Evolutionary conservation across 2,888 invertebrate species (phyloP), one percentile per base, ranked within the genome.

Genomic region (Drosophila algonquin): DNA sequence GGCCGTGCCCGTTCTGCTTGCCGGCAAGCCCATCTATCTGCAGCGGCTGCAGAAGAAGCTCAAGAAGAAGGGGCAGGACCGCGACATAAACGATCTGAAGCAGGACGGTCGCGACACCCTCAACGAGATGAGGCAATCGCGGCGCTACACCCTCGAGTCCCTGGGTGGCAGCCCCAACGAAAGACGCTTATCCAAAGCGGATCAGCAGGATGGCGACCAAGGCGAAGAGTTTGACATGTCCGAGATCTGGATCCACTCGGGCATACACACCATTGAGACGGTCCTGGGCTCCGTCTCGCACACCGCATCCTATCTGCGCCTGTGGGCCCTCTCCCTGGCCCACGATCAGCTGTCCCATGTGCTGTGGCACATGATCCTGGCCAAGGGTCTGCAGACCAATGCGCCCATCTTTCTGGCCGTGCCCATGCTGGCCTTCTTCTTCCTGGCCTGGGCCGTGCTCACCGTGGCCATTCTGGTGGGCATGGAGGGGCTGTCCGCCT

Each of bases 401-500:
- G 10, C 68, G 0, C 58, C 78, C 4, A 0, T 67, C 0, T 62
- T 21, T 21, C 3, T 21, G 21, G 21, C 21, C 0, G 96, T 95
- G 45, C 93, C 97, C 55, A 93, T 96, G 63, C 93, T 98, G 57
- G 97, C 95, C 93, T 92, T 95, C 18, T 94, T 97, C 50, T 99
- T 99, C 93, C 95, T 95, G 65, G 94, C 96, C 89, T 99, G 99
- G 98, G 95, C 97, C 57, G 93, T 95, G 27, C 94, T 99, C 76
- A 99, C 99, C 0, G 93, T 99, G 55, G 96, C 97, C 87, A 98
- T 99, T 91, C 94, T 99, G 64, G 97, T 99, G 75, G 94, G 99
- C 89, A 99, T 99, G 99, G 99, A 99, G 93, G 99, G 99, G 0
- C 94, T 99, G 10, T 99, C 99, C n/a, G 99, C 99, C 35, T 99